Base-by-base conservation (phyloP, 2,113 vertebrate species). In the Collichthys lucidus region DNA sequence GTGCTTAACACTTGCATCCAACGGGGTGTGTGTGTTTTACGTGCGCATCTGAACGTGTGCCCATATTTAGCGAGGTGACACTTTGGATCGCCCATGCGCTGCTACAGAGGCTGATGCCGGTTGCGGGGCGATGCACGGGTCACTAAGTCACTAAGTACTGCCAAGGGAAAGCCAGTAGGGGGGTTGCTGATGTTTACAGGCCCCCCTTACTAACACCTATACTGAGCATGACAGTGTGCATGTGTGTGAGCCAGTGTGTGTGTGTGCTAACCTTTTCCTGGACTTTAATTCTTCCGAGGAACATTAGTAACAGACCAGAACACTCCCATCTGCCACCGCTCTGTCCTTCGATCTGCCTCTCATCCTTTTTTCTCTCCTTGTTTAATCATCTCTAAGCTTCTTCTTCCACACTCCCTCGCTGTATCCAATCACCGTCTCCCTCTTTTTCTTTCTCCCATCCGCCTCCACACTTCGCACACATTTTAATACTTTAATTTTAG, bases 221-320 rank as follows among this genome's bases (percentile, higher is more conserved):
- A 86, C 70, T 40, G 69, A 85, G 74, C 66, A 55, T 26, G 55
- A 74, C 59, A 70, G 69, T 4, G 40, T 53, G 79, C 42, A 11
- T 70, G 64, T 40, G 82, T 66, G 16, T 74, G 62, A 60, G 60
- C 29, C 47, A 20, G 69, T 74, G 63, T 79, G 67, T 52, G 67
- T 52, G 61, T 44, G 60, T 17, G 15, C 77, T 80, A 64, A 86
- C 74, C 82, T 80, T 83, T 87, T 89, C 72, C 62, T 82, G 90
- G 89, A 87, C 82, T 88, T 83, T 86, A 90, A 93, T 93, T 94
- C 92, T 91, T 88, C 87, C 0, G 77, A 92, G 92, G 78, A 90
- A 83, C 87, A 90, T 90, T 82, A 89, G 91, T 90, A 93, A 84
- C 87, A 88, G 86, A 94, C 78, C 92, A 90, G 86, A 92, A 94